phyloP scores from a whole-genome alignment of 2,113 vertebrate species.

The Orthonyx spaldingii region DNA sequence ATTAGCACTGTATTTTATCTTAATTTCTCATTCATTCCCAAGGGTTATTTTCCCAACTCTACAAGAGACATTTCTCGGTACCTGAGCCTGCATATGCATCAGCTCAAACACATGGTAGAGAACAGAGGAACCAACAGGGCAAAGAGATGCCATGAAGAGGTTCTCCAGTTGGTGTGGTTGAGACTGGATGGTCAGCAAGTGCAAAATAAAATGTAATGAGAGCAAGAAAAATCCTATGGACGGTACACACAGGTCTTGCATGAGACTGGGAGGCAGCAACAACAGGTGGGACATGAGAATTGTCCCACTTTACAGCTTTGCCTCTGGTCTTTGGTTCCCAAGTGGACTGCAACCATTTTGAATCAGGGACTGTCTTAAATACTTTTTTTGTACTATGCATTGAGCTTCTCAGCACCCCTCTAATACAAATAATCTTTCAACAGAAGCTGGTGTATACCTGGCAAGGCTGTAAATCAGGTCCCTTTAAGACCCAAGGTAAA shows the following conservation, averaged over 20 bases:
- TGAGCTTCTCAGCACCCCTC: not conserved
- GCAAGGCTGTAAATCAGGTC: not conserved
- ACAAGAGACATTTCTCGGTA: not conserved
- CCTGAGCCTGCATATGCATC: not conserved
- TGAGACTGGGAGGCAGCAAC: not conserved
- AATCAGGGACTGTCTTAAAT: not conserved
- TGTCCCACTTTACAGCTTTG: not conserved
- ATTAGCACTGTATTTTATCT: not conserved
- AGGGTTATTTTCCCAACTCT: not conserved
- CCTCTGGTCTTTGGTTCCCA: not conserved
- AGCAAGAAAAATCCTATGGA: not conserved
- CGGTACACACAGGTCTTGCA: fast-evolving
- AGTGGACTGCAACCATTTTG: not conserved
- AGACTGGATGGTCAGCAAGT: not conserved
- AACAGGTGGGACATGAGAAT: not conserved
- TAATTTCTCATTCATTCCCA: not conserved
- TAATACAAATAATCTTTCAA: not conserved
- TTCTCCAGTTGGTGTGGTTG: not conserved
- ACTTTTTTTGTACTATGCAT: not conserved
- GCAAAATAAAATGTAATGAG: not conserved
- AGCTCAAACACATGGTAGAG: not conserved
- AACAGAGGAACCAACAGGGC: not conserved
- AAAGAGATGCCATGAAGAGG: not conserved
- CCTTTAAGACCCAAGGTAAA: not conserved
- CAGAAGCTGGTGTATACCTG: not conserved